Percentiles rank a stretch among this genome's conserved stretches.
These are phyloP conservation scores for Rousettus leschenaultii DNA, from an alignment of 2,113 vertebrate genomes.

Conservation along the genomic window DNA sequence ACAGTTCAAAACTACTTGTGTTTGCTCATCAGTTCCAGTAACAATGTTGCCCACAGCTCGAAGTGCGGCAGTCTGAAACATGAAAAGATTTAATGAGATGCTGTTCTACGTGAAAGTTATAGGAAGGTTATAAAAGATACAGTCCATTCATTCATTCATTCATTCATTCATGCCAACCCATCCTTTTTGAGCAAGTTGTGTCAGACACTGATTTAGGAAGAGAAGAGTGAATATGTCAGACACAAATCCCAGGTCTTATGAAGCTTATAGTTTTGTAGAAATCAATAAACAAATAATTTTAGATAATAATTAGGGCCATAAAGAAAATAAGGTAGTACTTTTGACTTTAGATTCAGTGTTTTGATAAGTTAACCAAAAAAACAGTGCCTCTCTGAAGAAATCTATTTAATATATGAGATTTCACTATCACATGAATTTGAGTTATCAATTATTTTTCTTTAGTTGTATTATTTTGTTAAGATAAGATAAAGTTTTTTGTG, in stretches of 20 bases:
- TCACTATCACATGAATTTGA: not conserved
- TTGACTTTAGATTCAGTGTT: not conserved
- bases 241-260: not conserved
- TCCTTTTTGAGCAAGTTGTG: not conserved
- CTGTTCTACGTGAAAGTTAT: not conserved
- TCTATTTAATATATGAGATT: not conserved
- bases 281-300: not conserved
- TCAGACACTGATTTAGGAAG: not conserved
- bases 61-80: slow-evolving; percentile 93
- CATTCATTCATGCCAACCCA: not conserved
- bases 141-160: not conserved
- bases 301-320: not conserved
- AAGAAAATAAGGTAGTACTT: not conserved
- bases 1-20: slow-evolving; percentile 98
- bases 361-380: not conserved
- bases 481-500: not conserved
- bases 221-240: not conserved
- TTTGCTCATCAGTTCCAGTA: slow-evolving; percentile 98
- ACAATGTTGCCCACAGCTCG: slow-evolving; percentile 98
- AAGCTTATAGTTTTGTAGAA: not conserved
- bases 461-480: not conserved
- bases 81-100: slow-evolving; percentile 15
- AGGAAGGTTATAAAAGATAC: not conserved
- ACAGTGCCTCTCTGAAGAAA: not conserved
- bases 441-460: not conserved